Base-by-base conservation (phyloP, 2,797 vertebrate species). In the Spinibarbus caldwelli region DNA sequence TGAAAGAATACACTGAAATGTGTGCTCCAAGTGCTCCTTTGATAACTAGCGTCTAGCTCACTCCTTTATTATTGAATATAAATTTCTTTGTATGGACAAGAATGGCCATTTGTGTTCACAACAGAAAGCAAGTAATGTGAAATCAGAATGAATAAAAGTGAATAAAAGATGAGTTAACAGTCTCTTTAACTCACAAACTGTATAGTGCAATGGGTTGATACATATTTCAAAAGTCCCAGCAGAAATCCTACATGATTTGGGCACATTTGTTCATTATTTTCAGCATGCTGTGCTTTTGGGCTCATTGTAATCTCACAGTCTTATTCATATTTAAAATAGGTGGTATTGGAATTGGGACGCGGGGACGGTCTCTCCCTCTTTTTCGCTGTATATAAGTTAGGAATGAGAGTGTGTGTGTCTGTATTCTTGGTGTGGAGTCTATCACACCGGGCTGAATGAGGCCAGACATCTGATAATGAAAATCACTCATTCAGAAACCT, bases 331-430 rank as follows among this genome's bases (percentile, higher is more conserved):
- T 68, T 80, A 38, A 52, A n/a, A 80, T 67, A 11, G n/a, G 21
- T 17, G 41, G 38, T 59, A 59, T 72, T 41, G 29, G 38, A 59
- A 82, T 34, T 45, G 36, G 36, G 17, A 45, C 5, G 1, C 23
- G 12, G 66, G n/a, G 66, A 19, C 0, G 2, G 17, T 52, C 12
- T 49, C 26, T 47, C 26, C 4, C 6, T 83, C 38, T 26, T 41
- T 29, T 26, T 78, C 17, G 12, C 70, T 47, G 64, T 59, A 11
- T 64, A 67, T 3, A 36, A 41, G 26, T 43, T 62, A 72, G 75
- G 68, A 85, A 64, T 76, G 84, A 67, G 47, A 77, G 80, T 82
- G 78, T 52, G 43, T 86, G 45, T 84, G 72, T 54, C 14, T n/a
- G 9, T 78, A 41, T 59, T 59, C 19, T 59, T 3, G 2, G 52